Evolutionary conservation across 1,140 invertebrate genomes (phyloP).

Genomic region (Bradysia coprophila): DNA sequence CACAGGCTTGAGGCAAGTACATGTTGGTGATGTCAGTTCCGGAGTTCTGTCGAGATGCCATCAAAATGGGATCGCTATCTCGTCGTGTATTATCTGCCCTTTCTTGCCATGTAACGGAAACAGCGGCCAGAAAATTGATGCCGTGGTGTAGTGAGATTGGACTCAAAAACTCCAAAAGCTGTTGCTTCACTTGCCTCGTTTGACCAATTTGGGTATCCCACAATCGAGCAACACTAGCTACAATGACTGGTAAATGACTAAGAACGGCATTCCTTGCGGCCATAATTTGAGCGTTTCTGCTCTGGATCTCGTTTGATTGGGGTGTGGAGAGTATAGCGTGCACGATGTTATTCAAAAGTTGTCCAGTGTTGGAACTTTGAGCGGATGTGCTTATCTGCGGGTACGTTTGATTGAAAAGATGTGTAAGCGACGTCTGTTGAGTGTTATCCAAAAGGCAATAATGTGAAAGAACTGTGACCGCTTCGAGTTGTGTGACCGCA

Average conservation of each 20-base stretch:
- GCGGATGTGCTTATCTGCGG: slow-evolving; percentile 27
- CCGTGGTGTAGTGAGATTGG: slow-evolving; percentile 77
- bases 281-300: slow-evolving; percentile 13
- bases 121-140: slow-evolving; percentile 60
- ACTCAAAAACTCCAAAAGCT: slow-evolving; percentile 69
- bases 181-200: slow-evolving; percentile 32
- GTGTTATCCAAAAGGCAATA: slow-evolving; percentile 65
- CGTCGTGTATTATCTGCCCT: slow-evolving; percentile 21
- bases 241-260: slow-evolving; percentile 62
- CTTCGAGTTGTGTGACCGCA: slow-evolving; percentile 59
- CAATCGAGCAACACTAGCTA: slow-evolving; percentile 57
- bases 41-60: slow-evolving; percentile 1
- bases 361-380: slow-evolving; percentile 38
- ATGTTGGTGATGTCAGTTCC: neutral
- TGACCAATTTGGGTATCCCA: slow-evolving; percentile 48
- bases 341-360: slow-evolving; percentile 65
- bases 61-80: neutral
- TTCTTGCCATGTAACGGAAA: slow-evolving; percentile 83
- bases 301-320: slow-evolving; percentile 15
- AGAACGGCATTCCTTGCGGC: slow-evolving; percentile 53
- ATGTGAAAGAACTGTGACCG: slow-evolving; percentile 65
- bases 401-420: slow-evolving; percentile 35
- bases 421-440: slow-evolving; percentile 37
- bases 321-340: slow-evolving; percentile 50
- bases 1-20: slow-evolving; percentile 38